Evolutionary conservation across 2,797 vertebrate genomes (phyloP), one percentile per base, ranked within the genome.

Genomic region (Etheostoma nigrum): DNA sequence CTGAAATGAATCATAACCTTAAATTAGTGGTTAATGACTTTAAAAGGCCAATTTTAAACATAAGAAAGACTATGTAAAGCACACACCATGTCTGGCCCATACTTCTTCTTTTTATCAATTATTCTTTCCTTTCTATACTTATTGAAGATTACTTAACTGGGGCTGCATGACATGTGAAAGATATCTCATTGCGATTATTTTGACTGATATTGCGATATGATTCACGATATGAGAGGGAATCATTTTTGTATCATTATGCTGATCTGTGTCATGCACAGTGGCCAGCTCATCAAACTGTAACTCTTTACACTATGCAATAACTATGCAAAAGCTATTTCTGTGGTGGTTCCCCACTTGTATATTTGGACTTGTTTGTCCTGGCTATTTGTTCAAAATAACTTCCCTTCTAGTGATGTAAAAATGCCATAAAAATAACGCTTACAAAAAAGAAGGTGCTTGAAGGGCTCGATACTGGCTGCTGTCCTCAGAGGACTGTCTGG

Each of bases 401-500:
- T 72, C 64, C n/a, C 60, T 79, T 65, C 42, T 76, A 82, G 9
- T 79, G 78, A 80, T 58, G 81, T 75, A 62, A 79, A 85, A 85
- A 76, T 62, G 48, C 72, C 71, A 79, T 62, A 58, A 78, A 79
- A 74, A 77, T 77, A 52, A 74, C 54, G 70, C 71, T 57, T 40
- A 40, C 53, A 78, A 83, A 72, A 76, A 66, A 74, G 33, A 75
- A 65, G 47, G 45, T 71, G 82, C 59, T 75, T 76, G 83, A 87
- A 86, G 58, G 82, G 71, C 74, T 75, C 45, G 69, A 74, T 75
- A 36, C 71, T 72, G 76, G 21, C 75, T 79, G 70, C 55, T 79
- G 21, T 82, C 86, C 83, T 79, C 70, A 67, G 72, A 78, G 54
- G 82, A 76, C 88, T 75, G 79, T 86, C 81, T 88, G 84, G 68